Base-by-base conservation (phyloP, 2,797 vertebrate species). In the Mus minutoides region DNA sequence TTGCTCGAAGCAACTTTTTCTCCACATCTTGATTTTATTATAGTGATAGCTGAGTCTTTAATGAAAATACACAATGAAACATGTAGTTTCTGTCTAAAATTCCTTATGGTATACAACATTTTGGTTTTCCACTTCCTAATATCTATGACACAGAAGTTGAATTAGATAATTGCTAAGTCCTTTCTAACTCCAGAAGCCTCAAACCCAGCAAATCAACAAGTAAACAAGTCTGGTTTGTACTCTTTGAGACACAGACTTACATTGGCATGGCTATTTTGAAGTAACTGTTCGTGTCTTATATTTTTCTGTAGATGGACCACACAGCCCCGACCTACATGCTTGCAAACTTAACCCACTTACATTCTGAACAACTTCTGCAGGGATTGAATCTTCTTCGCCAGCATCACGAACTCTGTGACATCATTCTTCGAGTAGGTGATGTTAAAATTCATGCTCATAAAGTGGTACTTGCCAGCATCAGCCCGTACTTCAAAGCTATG, bases 401-500 rank as follows among this genome's bases (percentile, higher is more conserved):
- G 96, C 99, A 99, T 94, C 99, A 98, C 94, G 99, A 99, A 98
- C 99, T 99, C 95, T 99, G 99, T 93, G 99, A 99, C 98, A 99
- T 99, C 88, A 97, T 99, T 96, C 99, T 99, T 34, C 98, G 99
- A 6, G 99, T 99, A 91, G 99, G 99, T n/a, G 99, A 99, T 97
- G 99, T 99, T 98, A 99, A 99, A 99, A 99, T 99, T 97, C 99
- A 99, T 82, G 99, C 99, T 17, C 99, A 99, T 98, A 99, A 99
- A 98, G 99, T 99, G 98, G 99, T 99, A 94, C 98, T 99, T 96
- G 99, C 99, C 97, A 99, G 99, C 98, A 99, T 99, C 98, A 99
- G 99, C 97, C 99, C 99, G 0, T 99, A 99, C 98, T 99, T 99
- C 98, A 99, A 99, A 98, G 99, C 99, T 98, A 99, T 99, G 99